A percentile compares a stretch with the other conserved stretches of the same genome.
These are phyloP conservation scores for Dromococcyx pavoninus DNA, from an alignment of 2,797 vertebrate species.

Conservation along the genomic window DNA sequence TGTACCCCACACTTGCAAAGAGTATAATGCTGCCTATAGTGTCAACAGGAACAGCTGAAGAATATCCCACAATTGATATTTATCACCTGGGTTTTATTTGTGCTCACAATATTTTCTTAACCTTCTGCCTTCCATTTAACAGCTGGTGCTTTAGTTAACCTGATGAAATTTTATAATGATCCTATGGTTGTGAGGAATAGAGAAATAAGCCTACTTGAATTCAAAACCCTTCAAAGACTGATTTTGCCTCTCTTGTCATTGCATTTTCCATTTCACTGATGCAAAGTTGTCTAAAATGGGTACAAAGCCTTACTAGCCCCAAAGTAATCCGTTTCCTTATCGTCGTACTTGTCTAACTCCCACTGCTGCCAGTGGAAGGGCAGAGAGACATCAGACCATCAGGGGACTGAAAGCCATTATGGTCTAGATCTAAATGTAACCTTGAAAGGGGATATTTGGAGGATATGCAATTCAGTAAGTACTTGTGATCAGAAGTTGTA, in stretches of 20 bases:
- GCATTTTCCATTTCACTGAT: background rate
- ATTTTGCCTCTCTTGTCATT: background rate
- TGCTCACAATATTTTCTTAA: background rate
- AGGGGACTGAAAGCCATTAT: background rate
- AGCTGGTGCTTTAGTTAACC: background rate
- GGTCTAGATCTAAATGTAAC: background rate
- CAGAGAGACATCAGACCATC: background rate
- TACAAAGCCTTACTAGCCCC: background rate
- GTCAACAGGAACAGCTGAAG: background rate
- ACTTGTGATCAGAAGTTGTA: constrained; percentile 27
- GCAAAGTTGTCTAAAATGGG: background rate
- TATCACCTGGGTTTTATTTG: background rate
- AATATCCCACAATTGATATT: background rate
- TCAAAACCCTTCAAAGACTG: background rate
- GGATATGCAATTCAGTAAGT: background rate
- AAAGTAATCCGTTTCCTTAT: background rate
- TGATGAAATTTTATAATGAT: background rate
- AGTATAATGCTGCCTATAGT: background rate
- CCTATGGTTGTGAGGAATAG: background rate
- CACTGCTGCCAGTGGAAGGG: background rate
- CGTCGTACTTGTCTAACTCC: background rate
- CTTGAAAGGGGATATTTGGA: background rate
- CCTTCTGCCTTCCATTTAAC: background rate
- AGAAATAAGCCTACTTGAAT: background rate
- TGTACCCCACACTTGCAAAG: background rate